Conservation (phyloP, 2,888 invertebrate species). For the Papilio demoleus region DNA sequence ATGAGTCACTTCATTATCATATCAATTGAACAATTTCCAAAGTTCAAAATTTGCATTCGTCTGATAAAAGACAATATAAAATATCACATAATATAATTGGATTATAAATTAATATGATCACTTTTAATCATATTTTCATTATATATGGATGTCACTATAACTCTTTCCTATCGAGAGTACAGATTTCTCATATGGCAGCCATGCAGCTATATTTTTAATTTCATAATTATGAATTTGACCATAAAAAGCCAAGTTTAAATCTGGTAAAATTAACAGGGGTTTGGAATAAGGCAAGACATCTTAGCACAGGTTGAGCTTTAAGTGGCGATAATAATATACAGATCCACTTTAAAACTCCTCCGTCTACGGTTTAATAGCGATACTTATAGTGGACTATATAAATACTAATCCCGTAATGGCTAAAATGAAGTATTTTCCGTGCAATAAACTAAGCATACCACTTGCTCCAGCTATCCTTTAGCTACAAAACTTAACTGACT, state of each 20-base stretch:
- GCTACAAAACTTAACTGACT: constrained; percentile 14
- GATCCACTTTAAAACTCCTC: too few relatives aligned
- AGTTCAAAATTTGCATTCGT: constrained; percentile 3
- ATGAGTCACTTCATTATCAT: constrained; percentile 10
- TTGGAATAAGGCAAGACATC: too few relatives aligned
- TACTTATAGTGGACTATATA: too few relatives aligned
- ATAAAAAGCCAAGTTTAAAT: too few relatives aligned
- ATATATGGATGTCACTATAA: background rate
- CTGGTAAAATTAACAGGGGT: too few relatives aligned
- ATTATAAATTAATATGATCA: background rate
- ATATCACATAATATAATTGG: background rate
- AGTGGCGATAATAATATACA: too few relatives aligned
- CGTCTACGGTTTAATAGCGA: too few relatives aligned
- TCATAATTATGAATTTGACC: too few relatives aligned
- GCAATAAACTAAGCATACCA: background rate
- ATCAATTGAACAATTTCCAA: constrained; percentile 18
- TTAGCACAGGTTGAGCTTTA: too few relatives aligned
- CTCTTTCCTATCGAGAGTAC: too few relatives aligned
- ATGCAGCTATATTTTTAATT: too few relatives aligned
- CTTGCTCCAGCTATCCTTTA: background rate
- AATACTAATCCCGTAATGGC: background rate
- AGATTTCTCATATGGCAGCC: too few relatives aligned
- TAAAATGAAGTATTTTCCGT: background rate
- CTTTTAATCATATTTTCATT: constrained; percentile 4
- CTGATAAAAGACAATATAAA: constrained; percentile 5